Evolutionary conservation across 2,113 vertebrate genomes (phyloP).

Genomic region (Ptilorrhoa leucosticta): DNA sequence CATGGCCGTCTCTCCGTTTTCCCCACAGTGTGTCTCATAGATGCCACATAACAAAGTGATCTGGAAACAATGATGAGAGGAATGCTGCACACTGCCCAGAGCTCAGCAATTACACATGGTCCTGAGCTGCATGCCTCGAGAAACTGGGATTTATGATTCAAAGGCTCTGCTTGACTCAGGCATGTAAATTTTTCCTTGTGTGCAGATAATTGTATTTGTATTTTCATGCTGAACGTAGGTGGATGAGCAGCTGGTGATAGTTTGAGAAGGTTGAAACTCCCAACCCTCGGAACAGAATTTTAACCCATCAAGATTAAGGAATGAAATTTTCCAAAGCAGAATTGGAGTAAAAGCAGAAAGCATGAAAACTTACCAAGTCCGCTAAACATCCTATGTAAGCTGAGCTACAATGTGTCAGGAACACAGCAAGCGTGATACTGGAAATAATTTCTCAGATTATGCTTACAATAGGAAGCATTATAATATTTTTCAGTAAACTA

Average conservation of each 20-base stretch:
- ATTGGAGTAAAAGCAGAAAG: not conserved
- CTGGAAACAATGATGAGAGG: not conserved
- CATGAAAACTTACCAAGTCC: not conserved
- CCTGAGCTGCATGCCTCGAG: not conserved
- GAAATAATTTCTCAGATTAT: not conserved
- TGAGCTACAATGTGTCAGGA: not conserved
- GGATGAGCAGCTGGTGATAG: not conserved
- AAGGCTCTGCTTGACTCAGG: not conserved
- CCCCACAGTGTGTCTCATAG: not conserved
- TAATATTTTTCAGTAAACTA: not conserved
- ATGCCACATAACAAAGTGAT: not conserved
- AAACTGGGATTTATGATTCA: not conserved
- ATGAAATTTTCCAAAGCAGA: not conserved
- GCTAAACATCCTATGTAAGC: not conserved
- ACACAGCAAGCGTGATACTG: not conserved
- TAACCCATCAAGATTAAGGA: not conserved
- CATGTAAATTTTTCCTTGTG: not conserved
- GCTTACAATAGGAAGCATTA: not conserved
- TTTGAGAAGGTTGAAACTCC: not conserved
- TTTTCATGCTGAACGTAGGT: not conserved
- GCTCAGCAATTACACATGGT: not conserved
- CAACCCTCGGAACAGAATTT: not conserved
- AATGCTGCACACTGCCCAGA: not conserved
- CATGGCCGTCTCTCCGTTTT: accelerated
- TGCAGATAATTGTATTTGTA: not conserved